Conservation (phyloP, 1,140 invertebrate genomes). For the Temnothorax longispinosus region DNA sequence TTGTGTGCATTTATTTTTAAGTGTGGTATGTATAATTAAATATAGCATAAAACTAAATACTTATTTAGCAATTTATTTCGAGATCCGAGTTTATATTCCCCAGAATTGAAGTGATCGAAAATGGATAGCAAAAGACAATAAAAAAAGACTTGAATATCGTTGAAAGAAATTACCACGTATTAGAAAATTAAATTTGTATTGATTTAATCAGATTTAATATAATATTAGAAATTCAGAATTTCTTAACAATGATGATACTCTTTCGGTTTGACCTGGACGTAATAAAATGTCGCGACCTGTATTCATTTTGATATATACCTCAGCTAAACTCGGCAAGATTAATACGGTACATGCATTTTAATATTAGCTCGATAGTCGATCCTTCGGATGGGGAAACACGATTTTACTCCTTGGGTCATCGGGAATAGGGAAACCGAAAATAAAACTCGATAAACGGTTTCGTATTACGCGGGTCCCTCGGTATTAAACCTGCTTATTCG, state of each 20-base stretch:
- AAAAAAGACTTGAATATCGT: constrained; percentile 5
- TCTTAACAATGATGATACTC: constrained; percentile 41
- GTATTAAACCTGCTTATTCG: constrained; percentile 54
- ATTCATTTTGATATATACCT: constrained; percentile 68
- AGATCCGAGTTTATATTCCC: background rate
- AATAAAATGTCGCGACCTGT: constrained; percentile 72
- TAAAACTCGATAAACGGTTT: constrained; percentile 65
- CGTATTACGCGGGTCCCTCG: constrained; percentile 19
- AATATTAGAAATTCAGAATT: constrained; percentile 47
- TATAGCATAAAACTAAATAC: background rate
- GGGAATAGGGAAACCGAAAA: constrained; percentile 57
- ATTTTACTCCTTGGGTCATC: constrained; percentile 59
- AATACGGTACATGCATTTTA: constrained; percentile 65
- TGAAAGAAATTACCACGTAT: background rate
- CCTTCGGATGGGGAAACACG: constrained; percentile 56
- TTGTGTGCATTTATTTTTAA: background rate
- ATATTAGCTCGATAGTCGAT: constrained; percentile 74
- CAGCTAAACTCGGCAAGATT: constrained; percentile 69
- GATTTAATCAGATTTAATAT: constrained; percentile 5
- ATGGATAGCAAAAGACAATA: background rate
- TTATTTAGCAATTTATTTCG: background rate
- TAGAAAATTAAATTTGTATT: constrained; percentile 1
- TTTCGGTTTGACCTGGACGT: constrained; percentile 64
- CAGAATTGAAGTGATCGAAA: background rate
- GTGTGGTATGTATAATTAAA: background rate